These are phyloP conservation scores for Bubo bubo DNA, from an alignment of 2,113 vertebrate species.

Conservation along the genomic window DNA sequence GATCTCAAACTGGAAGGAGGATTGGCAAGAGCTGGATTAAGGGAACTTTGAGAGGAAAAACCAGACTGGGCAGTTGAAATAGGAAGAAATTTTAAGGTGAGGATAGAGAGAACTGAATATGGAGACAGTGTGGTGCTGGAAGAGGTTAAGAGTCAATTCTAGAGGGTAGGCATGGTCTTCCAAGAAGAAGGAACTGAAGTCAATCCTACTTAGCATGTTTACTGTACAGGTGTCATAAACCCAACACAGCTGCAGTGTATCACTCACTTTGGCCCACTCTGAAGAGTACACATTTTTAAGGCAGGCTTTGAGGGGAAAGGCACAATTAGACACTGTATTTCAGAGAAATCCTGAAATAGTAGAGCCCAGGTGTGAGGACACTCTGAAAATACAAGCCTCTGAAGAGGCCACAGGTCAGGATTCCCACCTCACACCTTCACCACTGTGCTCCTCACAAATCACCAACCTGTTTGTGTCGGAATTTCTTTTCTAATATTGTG, in stretches of 20 bases:
- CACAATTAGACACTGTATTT: not conserved
- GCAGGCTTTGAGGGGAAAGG: not conserved
- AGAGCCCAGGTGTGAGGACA: not conserved
- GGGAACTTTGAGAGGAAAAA: not conserved
- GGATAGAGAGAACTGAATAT: not conserved
- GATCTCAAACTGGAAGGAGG: not conserved
- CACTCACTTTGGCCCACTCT: not conserved
- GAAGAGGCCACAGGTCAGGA: not conserved
- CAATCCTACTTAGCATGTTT: not conserved
- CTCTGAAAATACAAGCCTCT: not conserved
- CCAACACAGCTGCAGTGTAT: not conserved
- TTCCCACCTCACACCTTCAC: not conserved
- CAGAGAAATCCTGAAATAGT: not conserved
- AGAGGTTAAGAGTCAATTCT: not conserved
- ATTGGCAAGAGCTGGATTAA: not conserved
- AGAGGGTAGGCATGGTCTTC: not conserved
- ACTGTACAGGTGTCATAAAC: not conserved
- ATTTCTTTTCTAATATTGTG: not conserved
- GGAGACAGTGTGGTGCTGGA: not conserved
- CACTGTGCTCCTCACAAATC: not conserved
- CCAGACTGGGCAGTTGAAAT: not conserved
- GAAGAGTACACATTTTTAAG: not conserved
- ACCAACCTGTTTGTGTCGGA: not conserved
- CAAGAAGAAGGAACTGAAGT: not conserved
- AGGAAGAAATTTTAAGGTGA: not conserved